phyloP scores from a whole-genome alignment of 2,888 invertebrate species.

The Leptopilina myrica region DNA sequence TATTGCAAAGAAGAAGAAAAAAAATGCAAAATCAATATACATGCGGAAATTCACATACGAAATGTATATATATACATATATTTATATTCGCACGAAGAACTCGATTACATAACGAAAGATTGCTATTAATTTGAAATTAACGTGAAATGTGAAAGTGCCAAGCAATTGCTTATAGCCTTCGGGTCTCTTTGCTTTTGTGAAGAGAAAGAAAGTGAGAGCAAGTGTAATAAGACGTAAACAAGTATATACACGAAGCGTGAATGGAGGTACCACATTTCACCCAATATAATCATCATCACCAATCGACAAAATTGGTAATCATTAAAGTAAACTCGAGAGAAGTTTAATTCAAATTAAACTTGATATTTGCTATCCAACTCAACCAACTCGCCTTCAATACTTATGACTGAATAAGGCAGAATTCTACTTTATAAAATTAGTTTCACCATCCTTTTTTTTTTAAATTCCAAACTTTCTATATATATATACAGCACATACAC shows the following conservation, averaged over 20 bases:
- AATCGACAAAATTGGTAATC: conserved; percentile 39
- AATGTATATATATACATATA: not conserved
- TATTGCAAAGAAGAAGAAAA: not conserved
- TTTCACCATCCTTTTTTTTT: not conserved
- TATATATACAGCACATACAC: no score
- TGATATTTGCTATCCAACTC: conserved; percentile 20
- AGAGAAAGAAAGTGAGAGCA: conserved; percentile 67
- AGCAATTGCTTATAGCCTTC: conserved; percentile 42
- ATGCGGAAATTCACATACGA: conserved; percentile 11
- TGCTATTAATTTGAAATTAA: conserved; percentile 69
- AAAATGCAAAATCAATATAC: not conserved
- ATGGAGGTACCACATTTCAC: conserved; percentile 38
- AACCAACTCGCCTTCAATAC: not conserved
- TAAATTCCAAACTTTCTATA: conserved; percentile 13
- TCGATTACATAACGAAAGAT: conserved; percentile 59
- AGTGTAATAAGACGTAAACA: conserved; percentile 51
- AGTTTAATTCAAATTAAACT: conserved; percentile 30
- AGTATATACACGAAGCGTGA: conserved; percentile 45
- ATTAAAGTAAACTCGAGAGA: conserved; percentile 30
- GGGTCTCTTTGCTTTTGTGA: conserved; percentile 49
- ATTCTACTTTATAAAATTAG: not conserved
- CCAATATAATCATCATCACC: conserved; percentile 31
- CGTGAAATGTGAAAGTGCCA: conserved; percentile 70
- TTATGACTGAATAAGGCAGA: not conserved
- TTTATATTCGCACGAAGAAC: conserved; percentile 15